A percentile compares a stretch with the other conserved stretches of the same genome.
These are phyloP conservation scores for Sebastes minor DNA, from an alignment of 2,797 vertebrate genomes.

Conservation along the genomic window DNA sequence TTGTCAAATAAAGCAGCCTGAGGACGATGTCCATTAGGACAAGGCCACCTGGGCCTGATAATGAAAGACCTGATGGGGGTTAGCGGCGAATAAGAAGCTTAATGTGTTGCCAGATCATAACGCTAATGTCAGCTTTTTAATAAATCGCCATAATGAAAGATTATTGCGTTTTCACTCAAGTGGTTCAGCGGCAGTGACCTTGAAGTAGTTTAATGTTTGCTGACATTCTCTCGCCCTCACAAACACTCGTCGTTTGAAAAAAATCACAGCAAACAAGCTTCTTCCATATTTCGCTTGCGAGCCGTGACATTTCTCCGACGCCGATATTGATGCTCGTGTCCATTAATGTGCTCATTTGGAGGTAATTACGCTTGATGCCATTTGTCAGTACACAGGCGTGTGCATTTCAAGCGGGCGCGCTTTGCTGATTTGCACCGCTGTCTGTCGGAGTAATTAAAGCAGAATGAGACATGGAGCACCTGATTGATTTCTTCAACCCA, in stretches of 20 bases:
- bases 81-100: neutral
- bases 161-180: slow-evolving; percentile 1
- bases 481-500: slow-evolving; percentile 67
- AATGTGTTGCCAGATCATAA: neutral
- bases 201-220: slow-evolving; percentile 5
- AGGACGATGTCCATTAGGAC: slow-evolving; percentile 23
- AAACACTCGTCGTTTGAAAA: neutral
- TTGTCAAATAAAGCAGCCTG: slow-evolving; percentile 14
- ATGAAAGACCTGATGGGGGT: slow-evolving; percentile 7
- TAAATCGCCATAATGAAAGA: slow-evolving; percentile 16
- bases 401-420: slow-evolving; percentile 25
- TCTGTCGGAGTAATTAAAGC: slow-evolving; percentile 73
- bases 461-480: slow-evolving; percentile 37
- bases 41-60: slow-evolving; percentile 18
- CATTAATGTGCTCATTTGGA: slow-evolving; percentile 69
- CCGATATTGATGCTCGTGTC: slow-evolving; percentile 41
- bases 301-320: slow-evolving; percentile 27
- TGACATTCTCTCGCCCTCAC: neutral
- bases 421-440: slow-evolving; percentile 54
- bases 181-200: neutral
- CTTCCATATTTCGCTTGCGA: slow-evolving; percentile 22
- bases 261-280: slow-evolving; percentile 9
- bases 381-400: slow-evolving; percentile 57
- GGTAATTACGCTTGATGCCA: slow-evolving; percentile 59
- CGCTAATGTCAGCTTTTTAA: neutral